These are phyloP conservation scores for Porites divaricata DNA, from an alignment of 92 coral and sea anemone genomes.

Conservation along the genomic window DNA sequence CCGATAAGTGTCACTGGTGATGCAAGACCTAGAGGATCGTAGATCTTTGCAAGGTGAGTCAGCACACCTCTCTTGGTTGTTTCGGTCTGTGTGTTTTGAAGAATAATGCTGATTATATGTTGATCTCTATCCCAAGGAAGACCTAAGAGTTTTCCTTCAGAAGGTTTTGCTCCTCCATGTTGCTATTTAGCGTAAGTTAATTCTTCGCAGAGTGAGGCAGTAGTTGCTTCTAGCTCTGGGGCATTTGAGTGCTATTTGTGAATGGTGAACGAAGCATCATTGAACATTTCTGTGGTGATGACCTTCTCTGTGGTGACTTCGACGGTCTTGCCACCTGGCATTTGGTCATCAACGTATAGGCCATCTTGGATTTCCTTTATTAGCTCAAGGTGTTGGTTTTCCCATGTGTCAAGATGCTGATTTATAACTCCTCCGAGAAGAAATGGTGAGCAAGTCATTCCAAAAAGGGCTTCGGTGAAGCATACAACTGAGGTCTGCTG, in stretches of 20 bases:
- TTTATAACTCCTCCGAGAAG: conserved; percentile 45
- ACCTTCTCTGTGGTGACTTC: no score
- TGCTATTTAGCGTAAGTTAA: conserved; percentile 55
- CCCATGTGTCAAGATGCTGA: conserved; percentile 40
- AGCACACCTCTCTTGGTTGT: no score
- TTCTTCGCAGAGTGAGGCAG: no score
- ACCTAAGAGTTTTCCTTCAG: conserved; percentile 16
- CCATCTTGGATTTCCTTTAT: conserved; percentile 9
- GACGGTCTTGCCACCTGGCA: no score
- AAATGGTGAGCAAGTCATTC: not conserved
- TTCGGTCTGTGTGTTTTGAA: no score
- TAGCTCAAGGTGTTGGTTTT: conserved; percentile 31
- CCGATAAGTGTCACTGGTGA: no score
- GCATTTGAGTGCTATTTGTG: conserved; percentile 40
- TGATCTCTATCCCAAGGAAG: not conserved
- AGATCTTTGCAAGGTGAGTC: no score
- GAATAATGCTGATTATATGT: no score
- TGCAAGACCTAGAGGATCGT: not conserved
- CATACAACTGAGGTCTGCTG: no score
- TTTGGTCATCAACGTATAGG: no score
- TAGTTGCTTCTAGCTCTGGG: not conserved
- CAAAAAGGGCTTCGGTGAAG: no score
- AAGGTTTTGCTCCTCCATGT: conserved; percentile 41
- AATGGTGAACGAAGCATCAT: conserved; percentile 31
- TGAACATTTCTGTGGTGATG: not conserved